Evolutionary conservation across 2,113 vertebrate genomes (phyloP).

Genomic region (Esox niger): DNA sequence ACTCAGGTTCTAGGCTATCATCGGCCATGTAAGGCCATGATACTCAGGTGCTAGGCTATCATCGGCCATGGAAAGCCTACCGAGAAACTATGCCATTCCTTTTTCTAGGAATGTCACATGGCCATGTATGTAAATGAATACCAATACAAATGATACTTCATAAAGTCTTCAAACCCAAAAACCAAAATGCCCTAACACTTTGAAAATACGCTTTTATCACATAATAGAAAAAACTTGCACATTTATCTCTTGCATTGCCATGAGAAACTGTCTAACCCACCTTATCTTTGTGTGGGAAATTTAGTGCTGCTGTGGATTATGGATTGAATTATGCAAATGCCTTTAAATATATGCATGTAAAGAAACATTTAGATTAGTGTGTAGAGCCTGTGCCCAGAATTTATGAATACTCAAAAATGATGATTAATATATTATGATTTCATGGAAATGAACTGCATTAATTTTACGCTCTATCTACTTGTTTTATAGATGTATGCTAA

Average conservation of each 20-base stretch:
- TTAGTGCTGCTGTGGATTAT: conserved; percentile 67
- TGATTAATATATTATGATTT: conserved; percentile 55
- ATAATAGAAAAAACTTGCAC: conserved; percentile 74
- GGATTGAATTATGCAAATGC: conserved; percentile 74
- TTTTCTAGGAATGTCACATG: too few species aligned
- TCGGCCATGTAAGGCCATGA: too few species aligned
- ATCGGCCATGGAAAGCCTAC: too few species aligned
- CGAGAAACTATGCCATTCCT: too few species aligned
- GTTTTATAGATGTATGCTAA: background rate
- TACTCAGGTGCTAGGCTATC: too few species aligned
- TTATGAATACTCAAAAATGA: conserved; percentile 55
- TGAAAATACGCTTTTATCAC: conserved; percentile 72
- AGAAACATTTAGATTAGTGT: conserved; percentile 61
- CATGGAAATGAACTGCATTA: conserved; percentile 52
- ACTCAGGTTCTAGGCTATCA: too few species aligned
- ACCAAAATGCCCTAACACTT: conserved; percentile 61
- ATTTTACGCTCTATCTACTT: too few species aligned
- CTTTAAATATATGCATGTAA: conserved; percentile 70
- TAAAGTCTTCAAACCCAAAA: conserved; percentile 58
- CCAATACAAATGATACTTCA: conserved; percentile 55
- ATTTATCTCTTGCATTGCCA: conserved; percentile 67
- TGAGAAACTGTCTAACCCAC: conserved; percentile 71
- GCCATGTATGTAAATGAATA: background rate
- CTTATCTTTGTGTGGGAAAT: conserved; percentile 59
- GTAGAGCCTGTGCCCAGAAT: conserved; percentile 52